Percentiles rank a stretch among this genome's conserved stretches.
Evolutionary conservation across 2,113 vertebrate genomes (phyloP).

Genomic region (Dolichotis patagonum): DNA sequence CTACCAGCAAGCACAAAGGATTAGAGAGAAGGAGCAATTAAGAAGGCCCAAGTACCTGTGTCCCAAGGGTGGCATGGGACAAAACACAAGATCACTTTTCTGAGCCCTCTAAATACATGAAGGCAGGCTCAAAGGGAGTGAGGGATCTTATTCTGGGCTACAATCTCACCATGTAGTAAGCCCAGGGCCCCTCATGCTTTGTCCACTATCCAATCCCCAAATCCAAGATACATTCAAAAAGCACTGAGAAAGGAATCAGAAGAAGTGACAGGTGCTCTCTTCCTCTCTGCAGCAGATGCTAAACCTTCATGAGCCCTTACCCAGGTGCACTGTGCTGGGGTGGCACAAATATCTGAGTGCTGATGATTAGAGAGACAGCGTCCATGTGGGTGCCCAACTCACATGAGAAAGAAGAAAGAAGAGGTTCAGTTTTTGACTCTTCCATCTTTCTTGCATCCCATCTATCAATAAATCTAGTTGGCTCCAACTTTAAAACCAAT

Average conservation of each 20-base stretch:
- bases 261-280: background rate
- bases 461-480: background rate
- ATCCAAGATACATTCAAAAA: slow-evolving; percentile 20
- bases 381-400: background rate
- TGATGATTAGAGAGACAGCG: background rate
- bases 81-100: slow-evolving; percentile 6
- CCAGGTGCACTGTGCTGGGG: background rate
- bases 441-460: background rate
- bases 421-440: background rate
- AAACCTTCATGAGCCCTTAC: background rate
- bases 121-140: background rate
- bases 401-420: background rate
- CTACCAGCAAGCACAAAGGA: slow-evolving; percentile 32
- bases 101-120: background rate
- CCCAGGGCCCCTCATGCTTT: background rate
- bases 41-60: slow-evolving; percentile 1
- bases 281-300: background rate
- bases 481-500: slow-evolving; percentile 21
- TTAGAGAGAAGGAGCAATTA: slow-evolving; percentile 35
- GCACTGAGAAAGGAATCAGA: background rate
- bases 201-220: background rate
- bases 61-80: background rate
- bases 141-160: background rate
- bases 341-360: background rate
- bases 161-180: background rate